phyloP scores from a whole-genome alignment of 2,888 invertebrate species.

The Agonopterix arenella region DNA sequence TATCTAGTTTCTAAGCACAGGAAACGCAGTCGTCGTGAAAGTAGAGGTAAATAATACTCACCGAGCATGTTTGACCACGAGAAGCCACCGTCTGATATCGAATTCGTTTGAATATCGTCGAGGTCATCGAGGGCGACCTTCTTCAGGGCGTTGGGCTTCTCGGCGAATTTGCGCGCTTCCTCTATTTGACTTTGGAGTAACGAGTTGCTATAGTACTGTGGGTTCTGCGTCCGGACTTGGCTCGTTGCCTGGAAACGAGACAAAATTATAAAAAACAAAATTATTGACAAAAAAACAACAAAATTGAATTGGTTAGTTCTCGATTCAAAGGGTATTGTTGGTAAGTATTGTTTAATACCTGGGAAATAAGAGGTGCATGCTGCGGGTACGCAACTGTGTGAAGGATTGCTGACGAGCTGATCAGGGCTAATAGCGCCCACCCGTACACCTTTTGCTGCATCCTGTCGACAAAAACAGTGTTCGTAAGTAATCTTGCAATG shows the following conservation, averaged over 20 bases:
- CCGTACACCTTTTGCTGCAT: slow-evolving; percentile 81
- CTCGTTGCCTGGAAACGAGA: slow-evolving; percentile 56
- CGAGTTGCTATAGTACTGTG: slow-evolving; percentile 68
- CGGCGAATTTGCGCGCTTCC: slow-evolving; percentile 88
- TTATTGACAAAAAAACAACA: no score
- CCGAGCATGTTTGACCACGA: slow-evolving; percentile 93
- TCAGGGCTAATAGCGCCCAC: slow-evolving; percentile 82
- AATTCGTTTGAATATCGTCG: slow-evolving; percentile 88
- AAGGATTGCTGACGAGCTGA: slow-evolving; percentile 80
- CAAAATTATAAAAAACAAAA: neutral
- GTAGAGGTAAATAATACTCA: slow-evolving; percentile 31
- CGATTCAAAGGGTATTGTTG: slow-evolving; percentile 1
- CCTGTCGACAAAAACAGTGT: slow-evolving; percentile 48
- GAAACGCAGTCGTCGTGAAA: slow-evolving; percentile 7
- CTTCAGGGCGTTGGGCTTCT: slow-evolving; percentile 92
- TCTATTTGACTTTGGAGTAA: slow-evolving; percentile 55
- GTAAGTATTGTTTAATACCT: slow-evolving; percentile 33
- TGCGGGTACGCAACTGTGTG: slow-evolving; percentile 82
- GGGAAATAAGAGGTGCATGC: slow-evolving; percentile 58
- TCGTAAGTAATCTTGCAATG: neutral
- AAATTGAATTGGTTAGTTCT: neutral
- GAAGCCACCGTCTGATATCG: slow-evolving; percentile 87
- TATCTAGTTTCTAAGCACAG: slow-evolving; percentile 1
- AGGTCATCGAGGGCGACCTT: slow-evolving; percentile 90
- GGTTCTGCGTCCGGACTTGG: slow-evolving; percentile 63